Evolutionary conservation across 2,888 invertebrate genomes (phyloP), one percentile per base, ranked within the genome.

Genomic region (Scaptomyza reducta): DNA sequence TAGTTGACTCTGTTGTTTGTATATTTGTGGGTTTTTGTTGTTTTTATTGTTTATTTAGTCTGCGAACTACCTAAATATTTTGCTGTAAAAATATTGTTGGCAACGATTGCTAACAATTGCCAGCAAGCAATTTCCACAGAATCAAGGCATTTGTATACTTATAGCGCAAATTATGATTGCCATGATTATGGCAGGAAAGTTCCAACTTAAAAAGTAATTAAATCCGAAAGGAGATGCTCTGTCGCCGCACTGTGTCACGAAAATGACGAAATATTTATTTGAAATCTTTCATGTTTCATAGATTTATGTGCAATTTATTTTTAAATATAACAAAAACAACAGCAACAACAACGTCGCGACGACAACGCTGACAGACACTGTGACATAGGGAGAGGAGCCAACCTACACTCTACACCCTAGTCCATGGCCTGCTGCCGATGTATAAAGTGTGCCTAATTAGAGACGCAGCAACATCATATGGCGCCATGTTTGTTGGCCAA

Each of bases 211-310:
- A 53, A 62, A 57, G 72, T 59, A 76, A 71, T 74, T 76, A 71
- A 71, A 62, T 50, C 40, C n/a, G 18, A 53, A 35, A 18, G 9
- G 6, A 42, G 38, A 27, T 13, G 1, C 9, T 16, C 14, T 45
- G 9, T 35, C 10, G 14, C 50, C 33, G 18, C 50, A 35, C 14
- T 13, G 6, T 3, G 29, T 9, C 11, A 6, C 65, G 71, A 60
- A 79, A 59, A 86, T 88, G 88, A 81, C 67, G 88, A 86, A 88
- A 88, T 88, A 88, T 86, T 86, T 86, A 88, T 86, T 74, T 87
- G 81, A 88, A 84, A 86, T 86, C 85, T 86, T 87, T 86, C 87
- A 84, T 87, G 84, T 88, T 86, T 81, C 82, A 87, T 87, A 84
- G 81, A 84, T 81, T 83, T 77, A 86, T 86, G 77, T 75, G 77